Evolutionary conservation across 2,797 vertebrate genomes (phyloP), one percentile per base, ranked within the genome.

Genomic region (Paedocypris micromegethes): DNA sequence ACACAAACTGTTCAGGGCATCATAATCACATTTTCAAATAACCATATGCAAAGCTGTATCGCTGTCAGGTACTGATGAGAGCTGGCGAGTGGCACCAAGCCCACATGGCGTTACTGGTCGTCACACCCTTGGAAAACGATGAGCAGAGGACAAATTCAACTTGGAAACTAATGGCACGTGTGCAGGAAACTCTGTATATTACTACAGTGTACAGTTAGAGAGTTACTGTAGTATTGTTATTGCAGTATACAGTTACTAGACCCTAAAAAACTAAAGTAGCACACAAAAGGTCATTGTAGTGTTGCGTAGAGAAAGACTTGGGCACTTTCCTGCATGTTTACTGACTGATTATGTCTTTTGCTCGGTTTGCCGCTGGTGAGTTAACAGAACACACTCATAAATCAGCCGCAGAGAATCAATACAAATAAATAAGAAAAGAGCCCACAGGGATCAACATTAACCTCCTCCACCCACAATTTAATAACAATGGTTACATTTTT

Each of bases 21-120:
- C 82, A 84, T 81, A 86, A 84, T 85, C 78, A 79, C 82, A 87
- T 87, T 87, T 84, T 77, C 77, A 81, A 83, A 83, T 79, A 80
- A 84, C 82, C 77, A 78, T 72, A 77, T 81, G 77, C 76, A 45
- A 69, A 77, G 78, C 81, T 73, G 69, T 77, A 67, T 77, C 37
- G 69, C 75, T 74, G 75, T 84, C 78, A 75, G 68, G 67, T 75
- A 41, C 72, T 68, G 61, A 44, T 54, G 46, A 73, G 79, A 68
- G 76, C 66, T 39, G 44, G 65, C 71, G 66, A 75, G 72, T 79
- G 83, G 80, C 81, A 73, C 66, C 54, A 74, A 80, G 77, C 77
- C 78, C 74, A 75, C 69, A 75, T 70, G 59, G 54, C 66, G 72
- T 69, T 77, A 68, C 66, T 38, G 59, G 60, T 46, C 63, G 72